phyloP scores from a whole-genome alignment of 2,113 vertebrate genomes.

The Gallinago media region DNA sequence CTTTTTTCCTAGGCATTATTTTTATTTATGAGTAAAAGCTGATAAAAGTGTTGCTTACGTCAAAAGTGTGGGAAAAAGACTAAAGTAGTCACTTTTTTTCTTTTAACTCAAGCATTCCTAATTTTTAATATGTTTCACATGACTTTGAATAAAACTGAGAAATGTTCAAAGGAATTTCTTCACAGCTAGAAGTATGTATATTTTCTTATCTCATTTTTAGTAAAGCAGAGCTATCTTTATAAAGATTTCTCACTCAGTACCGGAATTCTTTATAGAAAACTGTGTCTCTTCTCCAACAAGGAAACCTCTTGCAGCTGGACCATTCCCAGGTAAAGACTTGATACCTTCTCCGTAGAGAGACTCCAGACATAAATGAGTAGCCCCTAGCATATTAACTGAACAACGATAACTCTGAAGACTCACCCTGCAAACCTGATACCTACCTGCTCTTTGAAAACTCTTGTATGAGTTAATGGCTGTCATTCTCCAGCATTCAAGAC shows the following conservation, averaged over 20 bases:
- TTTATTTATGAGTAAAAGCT: neutral
- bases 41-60: neutral
- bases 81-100: neutral
- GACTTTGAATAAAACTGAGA: slow-evolving; percentile 10
- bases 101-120: neutral
- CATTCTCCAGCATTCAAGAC: neutral
- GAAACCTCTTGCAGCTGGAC: neutral
- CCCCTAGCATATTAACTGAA: neutral
- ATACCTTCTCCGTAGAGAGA: neutral
- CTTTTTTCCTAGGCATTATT: neutral
- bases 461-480: neutral
- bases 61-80: neutral
- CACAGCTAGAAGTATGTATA: neutral
- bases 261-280: neutral
- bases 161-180: slow-evolving; percentile 8
- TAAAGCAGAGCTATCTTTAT: neutral
- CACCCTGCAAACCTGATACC: neutral
- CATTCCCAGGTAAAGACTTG: neutral
- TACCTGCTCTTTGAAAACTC: neutral
- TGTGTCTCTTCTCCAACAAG: neutral
- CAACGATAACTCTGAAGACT: fast-evolving
- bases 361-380: neutral
- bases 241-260: neutral
- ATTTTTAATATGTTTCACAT: neutral
- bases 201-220: neutral